Base-by-base conservation (phyloP, 2,888 invertebrate species). In the Tetanocera ferruginea region DNA sequence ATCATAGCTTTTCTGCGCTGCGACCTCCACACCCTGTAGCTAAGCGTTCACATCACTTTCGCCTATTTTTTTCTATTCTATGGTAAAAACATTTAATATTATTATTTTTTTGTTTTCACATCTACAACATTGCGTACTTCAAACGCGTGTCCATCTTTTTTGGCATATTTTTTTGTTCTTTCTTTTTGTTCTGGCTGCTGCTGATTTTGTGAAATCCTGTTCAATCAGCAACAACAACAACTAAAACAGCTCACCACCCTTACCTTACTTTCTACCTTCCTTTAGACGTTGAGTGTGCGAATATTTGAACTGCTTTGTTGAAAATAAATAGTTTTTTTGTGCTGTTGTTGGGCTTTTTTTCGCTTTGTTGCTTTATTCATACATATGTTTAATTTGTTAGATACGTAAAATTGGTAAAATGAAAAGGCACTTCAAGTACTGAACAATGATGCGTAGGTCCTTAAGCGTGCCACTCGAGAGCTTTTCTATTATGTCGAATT, bases 91-190 rank as follows among this genome's bases (percentile, higher is more conserved):
- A 55, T 23, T 5, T 25, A 60, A 25, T 17, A 31, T 34, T 17
- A 8, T n/a, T 23, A 23, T 60, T 66, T 5, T 31, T 66, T 60
- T 60, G 1, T 60, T 23, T 23, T 60, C 9, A 23, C 3, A 25
- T 23, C 19, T 23, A 8, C 1, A 23, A 28, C 43, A 34, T 43
- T 51, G 69, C 76, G 76, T 72, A 69, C 77, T 69, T 69, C 72
- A 67, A 76, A 76, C 77, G 77, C 77, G 70, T 77, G 78, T 67
- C 51, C 51, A 25, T 57, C 23, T 64, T 51, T 67, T 67, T 62
- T 43, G 62, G 62, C 31, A 23, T 28, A 28, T 64, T 64, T 34
- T 62, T 8, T 28, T 60, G 0, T 14, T 60, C 4, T 23, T 23
- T 23, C 57, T 8, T 37, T 37, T n/a, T n/a, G n/a, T n/a, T 37